phyloP scores from a whole-genome alignment of 2,113 vertebrate species.

The Hypomesus transpacificus region DNA sequence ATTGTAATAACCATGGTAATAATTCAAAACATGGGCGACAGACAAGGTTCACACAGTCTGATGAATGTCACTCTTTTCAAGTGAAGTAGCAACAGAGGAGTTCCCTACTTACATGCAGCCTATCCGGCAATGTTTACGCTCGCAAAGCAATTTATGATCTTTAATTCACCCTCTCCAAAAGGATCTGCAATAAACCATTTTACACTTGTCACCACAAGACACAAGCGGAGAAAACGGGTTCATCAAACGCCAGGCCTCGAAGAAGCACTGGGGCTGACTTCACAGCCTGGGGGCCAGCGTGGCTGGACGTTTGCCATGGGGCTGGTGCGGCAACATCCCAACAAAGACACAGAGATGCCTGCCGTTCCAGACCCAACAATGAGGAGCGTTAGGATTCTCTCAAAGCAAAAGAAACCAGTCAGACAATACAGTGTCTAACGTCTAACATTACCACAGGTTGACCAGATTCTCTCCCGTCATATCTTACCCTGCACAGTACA shows the following conservation, averaged over 20 bases:
- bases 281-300: not conserved
- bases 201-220: not conserved
- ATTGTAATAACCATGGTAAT: not conserved
- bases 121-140: no score
- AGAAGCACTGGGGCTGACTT: not conserved
- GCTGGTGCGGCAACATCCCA: not conserved
- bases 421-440: not conserved
- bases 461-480: not conserved
- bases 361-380: constrained; percentile 1
- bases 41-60: no score
- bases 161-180: no score
- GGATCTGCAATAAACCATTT: not conserved
- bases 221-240: not conserved
- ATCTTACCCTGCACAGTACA: not conserved
- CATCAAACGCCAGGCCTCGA: not conserved
- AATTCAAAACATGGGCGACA: no score
- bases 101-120: no score
- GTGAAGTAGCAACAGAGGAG: no score
- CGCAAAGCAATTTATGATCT: no score
- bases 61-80: no score
- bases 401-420: not conserved
- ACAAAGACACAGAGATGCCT: not conserved
- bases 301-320: not conserved
- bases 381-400: not conserved
- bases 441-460: not conserved